phyloP scores from a whole-genome alignment of 2,797 vertebrate genomes.

The Iguana delicatissima region DNA sequence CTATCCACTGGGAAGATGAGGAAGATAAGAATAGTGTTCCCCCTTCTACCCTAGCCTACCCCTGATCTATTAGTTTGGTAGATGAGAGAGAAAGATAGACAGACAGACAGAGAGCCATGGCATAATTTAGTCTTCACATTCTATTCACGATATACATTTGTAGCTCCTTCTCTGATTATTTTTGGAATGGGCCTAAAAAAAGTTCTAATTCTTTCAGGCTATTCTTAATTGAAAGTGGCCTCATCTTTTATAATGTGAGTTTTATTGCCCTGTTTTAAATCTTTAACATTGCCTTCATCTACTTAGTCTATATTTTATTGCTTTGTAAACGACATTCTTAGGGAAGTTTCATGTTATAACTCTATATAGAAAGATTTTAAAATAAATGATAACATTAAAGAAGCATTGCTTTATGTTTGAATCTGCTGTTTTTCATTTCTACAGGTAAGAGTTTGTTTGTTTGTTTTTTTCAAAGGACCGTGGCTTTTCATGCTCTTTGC shows the following conservation, averaged over 20 bases:
- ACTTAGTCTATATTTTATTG: not conserved
- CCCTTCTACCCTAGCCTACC: too few species aligned
- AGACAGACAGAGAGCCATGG: not conserved
- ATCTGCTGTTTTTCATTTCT: not conserved
- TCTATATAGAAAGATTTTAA: not conserved
- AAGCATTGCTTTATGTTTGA: conserved; percentile 22
- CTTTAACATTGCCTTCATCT: not conserved
- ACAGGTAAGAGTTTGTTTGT: conserved; percentile 4
- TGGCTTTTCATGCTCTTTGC: conserved; percentile 41
- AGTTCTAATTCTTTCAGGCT: not conserved
- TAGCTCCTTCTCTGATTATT: not conserved
- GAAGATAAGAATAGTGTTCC: too few species aligned
- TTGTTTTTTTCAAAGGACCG: not conserved
- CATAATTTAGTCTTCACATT: not conserved
- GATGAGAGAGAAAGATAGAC: not conserved
- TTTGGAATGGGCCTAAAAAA: not conserved
- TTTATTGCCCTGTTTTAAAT: not conserved
- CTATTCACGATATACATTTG: not conserved
- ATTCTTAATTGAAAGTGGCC: not conserved
- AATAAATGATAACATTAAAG: not conserved
- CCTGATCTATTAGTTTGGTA: not conserved
- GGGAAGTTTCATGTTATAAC: not conserved
- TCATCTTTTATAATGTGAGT: not conserved
- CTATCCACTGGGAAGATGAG: too few species aligned
- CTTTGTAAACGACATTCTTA: not conserved